A percentile compares a stretch with the other conserved stretches of the same genome.
Conservation (phyloP, 1,140 invertebrate genomes). For the Stegodyphus mimosarum region DNA sequence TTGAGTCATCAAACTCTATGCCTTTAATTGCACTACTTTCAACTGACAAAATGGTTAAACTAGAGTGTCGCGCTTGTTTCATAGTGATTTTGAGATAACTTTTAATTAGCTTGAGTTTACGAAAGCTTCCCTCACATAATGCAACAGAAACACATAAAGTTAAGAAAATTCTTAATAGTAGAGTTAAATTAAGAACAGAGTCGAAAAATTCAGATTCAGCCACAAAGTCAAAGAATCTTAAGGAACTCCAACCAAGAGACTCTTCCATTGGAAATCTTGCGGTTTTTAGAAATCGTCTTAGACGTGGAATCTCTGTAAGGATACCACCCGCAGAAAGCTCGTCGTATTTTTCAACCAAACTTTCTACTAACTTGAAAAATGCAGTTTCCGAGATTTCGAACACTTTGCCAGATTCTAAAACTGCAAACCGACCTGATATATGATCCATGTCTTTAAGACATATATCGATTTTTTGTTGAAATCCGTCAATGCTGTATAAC, state of each 20-base stretch:
- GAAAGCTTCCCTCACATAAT: not conserved
- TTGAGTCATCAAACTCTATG: not conserved
- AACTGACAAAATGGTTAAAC: not conserved
- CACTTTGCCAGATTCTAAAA: not conserved
- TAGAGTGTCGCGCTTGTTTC: not conserved
- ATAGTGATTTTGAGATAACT: not conserved
- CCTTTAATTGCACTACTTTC: not conserved
- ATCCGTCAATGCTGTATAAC: slow-evolving; percentile 6
- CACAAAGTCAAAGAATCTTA: not conserved
- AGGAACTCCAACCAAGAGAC: not conserved
- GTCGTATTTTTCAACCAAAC: too few relatives aligned
- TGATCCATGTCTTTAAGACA: not conserved
- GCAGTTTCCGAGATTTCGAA: not conserved
- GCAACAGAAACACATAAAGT: too few relatives aligned
- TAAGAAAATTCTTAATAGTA: too few relatives aligned
- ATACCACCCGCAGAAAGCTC: not conserved
- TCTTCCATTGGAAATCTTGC: not conserved
- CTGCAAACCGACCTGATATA: not conserved
- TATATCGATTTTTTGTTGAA: not conserved
- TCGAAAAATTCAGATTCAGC: not conserved
- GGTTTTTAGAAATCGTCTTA: not conserved
- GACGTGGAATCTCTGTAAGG: not conserved
- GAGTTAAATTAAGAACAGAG: not conserved
- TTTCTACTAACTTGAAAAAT: too few relatives aligned
- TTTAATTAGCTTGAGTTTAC: not conserved